phyloP scores from a whole-genome alignment of 2,797 vertebrate species.

The Semotilus atromaculatus region DNA sequence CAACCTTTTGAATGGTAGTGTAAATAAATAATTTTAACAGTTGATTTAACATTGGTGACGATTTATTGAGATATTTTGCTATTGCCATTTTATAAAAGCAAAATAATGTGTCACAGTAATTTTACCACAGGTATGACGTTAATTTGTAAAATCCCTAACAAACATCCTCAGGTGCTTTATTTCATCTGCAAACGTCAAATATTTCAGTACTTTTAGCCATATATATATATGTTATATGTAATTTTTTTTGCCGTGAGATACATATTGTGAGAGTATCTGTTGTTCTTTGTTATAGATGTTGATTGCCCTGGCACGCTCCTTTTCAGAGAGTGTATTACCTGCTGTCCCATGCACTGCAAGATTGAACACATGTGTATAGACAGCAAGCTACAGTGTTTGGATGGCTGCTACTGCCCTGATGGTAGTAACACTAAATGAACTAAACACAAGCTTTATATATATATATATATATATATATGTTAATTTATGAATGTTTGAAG shows the following conservation, averaged over 20 bases:
- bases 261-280: background rate
- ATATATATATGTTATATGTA: no score
- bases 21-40: background rate
- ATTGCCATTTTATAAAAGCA: background rate
- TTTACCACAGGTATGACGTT: background rate
- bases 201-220: background rate
- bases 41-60: background rate
- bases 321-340: slow-evolving; percentile 90
- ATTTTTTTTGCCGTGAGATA: background rate
- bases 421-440: slow-evolving; percentile 68
- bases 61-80: background rate
- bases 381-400: slow-evolving; percentile 92
- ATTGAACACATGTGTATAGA: slow-evolving; percentile 85
- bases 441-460: background rate
- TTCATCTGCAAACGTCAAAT: background rate
- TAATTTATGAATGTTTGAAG: background rate
- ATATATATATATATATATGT: background rate
- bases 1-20: background rate
- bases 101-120: background rate
- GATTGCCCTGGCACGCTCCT: slow-evolving; percentile 77
- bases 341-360: slow-evolving; percentile 90
- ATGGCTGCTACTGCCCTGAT: slow-evolving; percentile 94
- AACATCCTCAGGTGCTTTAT: background rate
- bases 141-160: background rate
- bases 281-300: slow-evolving; percentile 46